Base-by-base conservation (phyloP, 2,113 vertebrate genomes). In the Ia io region DNA sequence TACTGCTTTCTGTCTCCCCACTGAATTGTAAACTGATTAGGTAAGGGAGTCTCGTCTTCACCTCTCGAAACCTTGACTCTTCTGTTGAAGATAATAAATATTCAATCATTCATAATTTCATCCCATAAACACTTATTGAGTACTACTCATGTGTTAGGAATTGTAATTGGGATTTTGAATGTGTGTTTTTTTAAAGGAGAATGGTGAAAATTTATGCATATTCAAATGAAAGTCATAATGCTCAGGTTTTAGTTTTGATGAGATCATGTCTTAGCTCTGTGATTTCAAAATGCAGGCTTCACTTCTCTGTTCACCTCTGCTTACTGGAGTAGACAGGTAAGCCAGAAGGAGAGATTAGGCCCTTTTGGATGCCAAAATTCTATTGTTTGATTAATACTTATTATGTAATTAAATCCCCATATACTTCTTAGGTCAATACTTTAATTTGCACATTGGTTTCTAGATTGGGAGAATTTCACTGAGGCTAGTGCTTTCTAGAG, bases 91-190 rank as follows among this genome's bases (percentile, higher is more conserved):
- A 18, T 65, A 79, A 76, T 67, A 87, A 87, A 90, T 61, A 90
- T 40, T 61, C 25, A 87, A 2, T 30, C 40, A 76, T 67, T 95
- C 8, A 47, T 70, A 92, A 83, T 76, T 87, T 59, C 7, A 90
- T 93, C 49, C 22, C 30, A 80, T 20, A 95, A 90, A 74, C 56
- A 77, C 65, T 87, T 65, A 70, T 65, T 79, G 61, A 94, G 10
- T 87, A 35, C 18, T 44, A 65, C 35, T 92, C 82, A 51, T 3
- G 49, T 59, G 3, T 80, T 84, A 88, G 17, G 7, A 59, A 93
- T 13, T 71, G 44, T 47, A 12, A 2, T 23, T 78, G 69, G 35
- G 18, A 90, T 92, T 88, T 42, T 49, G 42, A 94, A 44, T 80
- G 13, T 25, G 42, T 56, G 6, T 44, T 40, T 61, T 56, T 63